Conservation (phyloP, 1,140 invertebrate species). For the Magallana angulata region DNA sequence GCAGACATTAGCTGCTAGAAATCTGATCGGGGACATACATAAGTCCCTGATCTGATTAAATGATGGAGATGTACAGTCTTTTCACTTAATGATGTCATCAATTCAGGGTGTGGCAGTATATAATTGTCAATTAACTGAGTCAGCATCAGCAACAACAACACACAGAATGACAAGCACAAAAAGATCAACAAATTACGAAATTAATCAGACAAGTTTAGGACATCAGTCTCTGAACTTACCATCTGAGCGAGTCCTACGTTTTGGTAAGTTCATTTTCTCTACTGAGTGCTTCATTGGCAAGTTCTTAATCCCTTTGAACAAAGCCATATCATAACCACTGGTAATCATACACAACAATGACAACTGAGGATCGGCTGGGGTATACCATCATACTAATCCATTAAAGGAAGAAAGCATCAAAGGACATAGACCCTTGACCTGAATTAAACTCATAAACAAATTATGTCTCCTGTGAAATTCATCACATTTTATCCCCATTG, state of each 20-base stretch:
- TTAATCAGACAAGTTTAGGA: background rate
- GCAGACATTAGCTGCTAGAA: too few species aligned
- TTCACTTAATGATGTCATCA: too few species aligned
- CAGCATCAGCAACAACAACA: too few species aligned
- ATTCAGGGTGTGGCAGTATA: too few species aligned
- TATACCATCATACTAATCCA: background rate
- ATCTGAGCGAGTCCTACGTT: constrained; percentile 4
- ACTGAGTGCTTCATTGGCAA: constrained; percentile 1
- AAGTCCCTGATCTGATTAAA: too few species aligned
- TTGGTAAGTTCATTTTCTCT: constrained; percentile 24
- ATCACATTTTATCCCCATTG: constrained; percentile 7
- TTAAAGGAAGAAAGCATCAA: background rate
- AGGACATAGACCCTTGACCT: constrained; percentile 12
- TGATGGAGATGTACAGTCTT: too few species aligned
- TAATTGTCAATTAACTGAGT: too few species aligned
- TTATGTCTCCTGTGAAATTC: background rate
- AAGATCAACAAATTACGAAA: too few species aligned
- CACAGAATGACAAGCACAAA: too few species aligned
- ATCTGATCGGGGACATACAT: too few species aligned
- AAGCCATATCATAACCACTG: background rate
- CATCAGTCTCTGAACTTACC: background rate
- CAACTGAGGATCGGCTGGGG: background rate
- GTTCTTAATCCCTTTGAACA: constrained; percentile 31
- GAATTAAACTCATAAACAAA: background rate
- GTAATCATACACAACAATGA: background rate